Percentiles rank a stretch among this genome's conserved stretches.
Evolutionary conservation across 1,140 invertebrate genomes (phyloP).

Genomic region (Thereuonema tuberculata): DNA sequence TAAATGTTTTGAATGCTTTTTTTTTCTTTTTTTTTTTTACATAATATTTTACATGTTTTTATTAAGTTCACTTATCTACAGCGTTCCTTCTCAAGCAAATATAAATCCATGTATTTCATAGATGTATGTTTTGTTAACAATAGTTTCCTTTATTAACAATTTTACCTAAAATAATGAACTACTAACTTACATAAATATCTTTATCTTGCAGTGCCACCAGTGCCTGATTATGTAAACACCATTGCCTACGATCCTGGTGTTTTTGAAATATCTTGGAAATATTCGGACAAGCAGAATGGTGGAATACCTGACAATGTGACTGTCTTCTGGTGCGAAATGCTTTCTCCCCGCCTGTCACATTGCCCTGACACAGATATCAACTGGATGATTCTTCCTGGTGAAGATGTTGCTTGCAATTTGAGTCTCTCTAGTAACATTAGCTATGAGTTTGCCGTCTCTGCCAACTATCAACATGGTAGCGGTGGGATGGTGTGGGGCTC

Average conservation of each 20-base stretch:
- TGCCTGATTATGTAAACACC: neutral
- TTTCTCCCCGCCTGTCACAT: neutral
- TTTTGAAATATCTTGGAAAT: conserved; percentile 1
- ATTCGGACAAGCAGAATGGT: neutral
- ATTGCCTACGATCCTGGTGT: neutral
- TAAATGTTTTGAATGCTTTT: too few relatives aligned
- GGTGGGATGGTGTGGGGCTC: conserved; percentile 63
- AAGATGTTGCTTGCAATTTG: conserved; percentile 27
- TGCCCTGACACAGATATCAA: neutral
- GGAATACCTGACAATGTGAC: neutral
- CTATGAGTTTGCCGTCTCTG: conserved; percentile 55
- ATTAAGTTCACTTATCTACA: too few relatives aligned
- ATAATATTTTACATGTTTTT: too few relatives aligned
- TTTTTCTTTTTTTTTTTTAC: too few relatives aligned
- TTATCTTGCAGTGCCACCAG: neutral
- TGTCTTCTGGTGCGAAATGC: neutral
- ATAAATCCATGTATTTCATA: too few relatives aligned
- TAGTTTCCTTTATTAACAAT: too few relatives aligned
- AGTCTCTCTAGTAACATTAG: conserved; percentile 36
- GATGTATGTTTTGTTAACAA: too few relatives aligned
- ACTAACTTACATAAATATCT: too few relatives aligned
- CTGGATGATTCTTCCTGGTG: neutral
- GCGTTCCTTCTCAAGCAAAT: too few relatives aligned
- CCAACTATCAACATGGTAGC: conserved; percentile 44
- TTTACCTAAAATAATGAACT: too few relatives aligned